phyloP scores from a whole-genome alignment of 2,888 invertebrate species.

The Pyrrhia umbra region DNA sequence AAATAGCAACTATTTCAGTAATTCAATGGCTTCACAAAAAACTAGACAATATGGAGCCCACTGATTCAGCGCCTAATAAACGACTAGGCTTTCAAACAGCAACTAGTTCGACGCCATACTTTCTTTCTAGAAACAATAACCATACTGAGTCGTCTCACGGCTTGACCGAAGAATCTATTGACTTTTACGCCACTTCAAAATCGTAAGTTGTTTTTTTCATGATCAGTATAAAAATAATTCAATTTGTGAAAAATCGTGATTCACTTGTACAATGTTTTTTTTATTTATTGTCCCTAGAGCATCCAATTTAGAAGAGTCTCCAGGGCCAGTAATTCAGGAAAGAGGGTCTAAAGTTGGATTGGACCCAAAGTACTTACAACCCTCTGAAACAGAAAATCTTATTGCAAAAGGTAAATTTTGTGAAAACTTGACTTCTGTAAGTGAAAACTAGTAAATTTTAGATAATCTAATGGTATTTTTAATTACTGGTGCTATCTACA shows the following conservation, averaged over 20 bases:
- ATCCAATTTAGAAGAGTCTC: conserved; percentile 80
- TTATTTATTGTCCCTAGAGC: conserved; percentile 58
- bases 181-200: conserved; percentile 85
- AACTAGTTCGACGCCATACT: conserved; percentile 82
- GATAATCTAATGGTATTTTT: not conserved
- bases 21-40: conserved; percentile 89
- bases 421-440: not conserved
- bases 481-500: conserved; percentile 55
- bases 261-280: not conserved
- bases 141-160: conserved; percentile 72
- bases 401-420: conserved; percentile 68
- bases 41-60: conserved; percentile 75
- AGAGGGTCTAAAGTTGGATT: conserved; percentile 73
- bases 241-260: too few species aligned
- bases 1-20: conserved; percentile 76
- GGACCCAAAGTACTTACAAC: conserved; percentile 85
- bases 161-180: conserved; percentile 82
- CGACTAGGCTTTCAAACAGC: conserved; percentile 67
- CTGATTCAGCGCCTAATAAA: conserved; percentile 63
- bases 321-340: conserved; percentile 69
- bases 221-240: too few species aligned
- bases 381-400: conserved; percentile 72
- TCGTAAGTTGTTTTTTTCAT: conserved; percentile 79
- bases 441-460: not conserved
- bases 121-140: conserved; percentile 72